Evolutionary conservation across 1,140 invertebrate species (phyloP).

Genomic region (Pogonomyrmex barbatus): DNA sequence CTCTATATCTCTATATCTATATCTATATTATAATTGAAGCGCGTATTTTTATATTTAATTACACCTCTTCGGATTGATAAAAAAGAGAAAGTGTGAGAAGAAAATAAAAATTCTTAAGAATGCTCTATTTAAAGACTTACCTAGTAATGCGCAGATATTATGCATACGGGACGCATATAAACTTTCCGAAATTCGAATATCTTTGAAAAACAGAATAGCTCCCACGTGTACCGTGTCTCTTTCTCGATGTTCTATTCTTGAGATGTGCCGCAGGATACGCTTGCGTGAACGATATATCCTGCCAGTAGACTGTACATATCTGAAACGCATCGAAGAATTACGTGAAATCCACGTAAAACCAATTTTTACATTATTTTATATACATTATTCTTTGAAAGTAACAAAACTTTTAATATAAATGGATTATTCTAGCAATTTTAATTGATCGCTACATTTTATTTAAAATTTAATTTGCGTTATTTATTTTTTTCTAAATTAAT

Average conservation of each 20-base stretch:
- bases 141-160: slow-evolving; percentile 41
- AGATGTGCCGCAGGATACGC: slow-evolving; percentile 25
- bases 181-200: slow-evolving; percentile 59
- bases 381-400: background rate
- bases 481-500: background rate
- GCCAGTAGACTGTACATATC: background rate
- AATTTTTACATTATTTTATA: background rate
- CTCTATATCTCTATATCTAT: too few relatives aligned
- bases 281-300: slow-evolving; percentile 22
- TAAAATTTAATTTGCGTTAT: background rate
- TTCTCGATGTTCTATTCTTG: slow-evolving; percentile 34
- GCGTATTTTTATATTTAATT: background rate
- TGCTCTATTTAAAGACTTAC: background rate
- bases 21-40: too few relatives aligned
- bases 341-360: background rate
- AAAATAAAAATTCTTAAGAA: slow-evolving; percentile 36
- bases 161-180: slow-evolving; percentile 56
- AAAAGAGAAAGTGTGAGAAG: background rate
- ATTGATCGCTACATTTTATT: background rate
- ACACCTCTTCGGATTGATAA: background rate
- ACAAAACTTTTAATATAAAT: background rate
- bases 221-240: slow-evolving; percentile 50
- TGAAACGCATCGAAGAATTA: background rate
- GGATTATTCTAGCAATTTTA: background rate
- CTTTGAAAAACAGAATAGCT: slow-evolving; percentile 34